phyloP scores from a whole-genome alignment of 2,888 invertebrate species.

The Oxycera nigricornis region DNA sequence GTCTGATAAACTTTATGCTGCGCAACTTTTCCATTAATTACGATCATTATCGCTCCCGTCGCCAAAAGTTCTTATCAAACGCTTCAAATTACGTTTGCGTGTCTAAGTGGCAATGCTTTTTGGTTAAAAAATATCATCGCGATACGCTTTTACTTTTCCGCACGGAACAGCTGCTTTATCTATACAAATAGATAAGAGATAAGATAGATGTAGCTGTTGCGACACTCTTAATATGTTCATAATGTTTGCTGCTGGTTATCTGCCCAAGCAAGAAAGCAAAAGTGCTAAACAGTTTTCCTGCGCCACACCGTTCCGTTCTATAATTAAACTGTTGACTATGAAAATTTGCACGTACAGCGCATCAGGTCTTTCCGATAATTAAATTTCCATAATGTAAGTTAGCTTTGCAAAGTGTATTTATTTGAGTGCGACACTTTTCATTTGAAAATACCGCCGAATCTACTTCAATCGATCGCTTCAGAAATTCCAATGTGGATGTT shows the following conservation, averaged over 20 bases:
- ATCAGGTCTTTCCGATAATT: too few relatives aligned
- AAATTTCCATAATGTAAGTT: too few relatives aligned
- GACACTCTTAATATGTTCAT: not conserved
- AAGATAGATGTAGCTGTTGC: not conserved
- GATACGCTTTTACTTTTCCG: not conserved
- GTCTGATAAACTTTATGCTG: not conserved
- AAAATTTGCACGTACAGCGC: too few relatives aligned
- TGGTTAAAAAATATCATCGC: not conserved
- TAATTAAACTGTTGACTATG: too few relatives aligned
- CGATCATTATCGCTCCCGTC: not conserved
- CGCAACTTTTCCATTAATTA: not conserved
- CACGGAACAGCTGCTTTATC: not conserved
- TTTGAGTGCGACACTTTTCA: too few relatives aligned
- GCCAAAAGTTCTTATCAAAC: not conserved
- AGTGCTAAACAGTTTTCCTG: too few relatives aligned
- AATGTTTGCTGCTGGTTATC: not conserved
- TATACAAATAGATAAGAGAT: not conserved
- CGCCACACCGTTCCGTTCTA: too few relatives aligned
- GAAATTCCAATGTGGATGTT: too few relatives aligned
- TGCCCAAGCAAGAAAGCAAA: not conserved
- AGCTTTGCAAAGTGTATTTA: too few relatives aligned
- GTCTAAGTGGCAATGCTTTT: not conserved
- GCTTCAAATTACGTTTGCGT: not conserved
- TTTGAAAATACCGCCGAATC: too few relatives aligned
- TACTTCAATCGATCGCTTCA: too few relatives aligned